Evolutionary conservation across 2,888 invertebrate species (phyloP), one percentile per base, ranked within the genome.

Genomic region (Sycophila texana): DNA sequence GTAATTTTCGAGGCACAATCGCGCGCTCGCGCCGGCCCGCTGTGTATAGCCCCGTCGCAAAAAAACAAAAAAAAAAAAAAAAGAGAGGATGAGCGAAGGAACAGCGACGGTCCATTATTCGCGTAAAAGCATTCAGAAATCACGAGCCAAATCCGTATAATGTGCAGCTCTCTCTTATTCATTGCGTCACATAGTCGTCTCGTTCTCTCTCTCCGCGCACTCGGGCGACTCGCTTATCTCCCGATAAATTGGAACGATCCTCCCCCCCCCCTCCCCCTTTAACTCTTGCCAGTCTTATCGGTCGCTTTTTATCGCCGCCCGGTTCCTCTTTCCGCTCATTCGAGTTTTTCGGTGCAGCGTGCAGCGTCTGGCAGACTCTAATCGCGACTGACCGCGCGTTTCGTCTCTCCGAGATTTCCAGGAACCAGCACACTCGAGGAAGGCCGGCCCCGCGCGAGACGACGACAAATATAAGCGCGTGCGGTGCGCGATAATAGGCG

Each of bases 91-190:
- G 22, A 63, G 63, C 51, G 47, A 60, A 51, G 49, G 51, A 77
- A 39, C 72, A 65, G 39, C 61, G 51, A 22, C 22, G 70, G 78
- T 74, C 58, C 65, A 79, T 79, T 74, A 74, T 63, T 51, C 51
- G 26, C 63, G 66, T 58, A 77, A 75, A 63, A 66, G 55, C 39
- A 51, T 74, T 55, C 16, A 39, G 61, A 22, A 51, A 51, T 75
- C 68, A 75, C 16, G 67, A 68, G 49, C 60, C 39, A 51, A 5
- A 26, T 12, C 53, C 30, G 55, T 51, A n/a, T 22, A 53, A 70
- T 22, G 39, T 22, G 39, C 22, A 18, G 7, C 63, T 18, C n/a
- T 39, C 63, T 47, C 20, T 67, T 39, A 49, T 53, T 70, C 53
- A 26, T 39, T 70, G 13, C 51, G 18, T 53, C 51, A 39, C 47